A percentile compares a stretch with the other conserved stretches of the same genome.
phyloP scores from a whole-genome alignment of 2,888 invertebrate genomes.

The Agrenia bidenticulata region DNA sequence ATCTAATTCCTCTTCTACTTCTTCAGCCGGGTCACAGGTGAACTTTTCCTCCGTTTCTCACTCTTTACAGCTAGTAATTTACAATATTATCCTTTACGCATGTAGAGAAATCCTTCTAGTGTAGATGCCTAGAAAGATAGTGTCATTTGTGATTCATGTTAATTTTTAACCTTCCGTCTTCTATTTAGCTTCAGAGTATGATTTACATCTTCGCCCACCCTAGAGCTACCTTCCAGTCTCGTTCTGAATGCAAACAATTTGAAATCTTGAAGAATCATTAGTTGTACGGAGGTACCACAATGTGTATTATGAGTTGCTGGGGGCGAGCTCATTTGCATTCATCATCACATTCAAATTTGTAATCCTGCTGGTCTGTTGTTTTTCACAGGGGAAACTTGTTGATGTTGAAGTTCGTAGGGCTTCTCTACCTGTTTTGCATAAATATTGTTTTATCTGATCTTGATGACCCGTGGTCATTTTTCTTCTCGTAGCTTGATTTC shows the following conservation, averaged over 20 bases:
- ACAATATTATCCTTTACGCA: neutral
- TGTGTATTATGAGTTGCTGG: neutral
- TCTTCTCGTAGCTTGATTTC: slow-evolving; percentile 10
- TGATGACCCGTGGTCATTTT: slow-evolving; percentile 16
- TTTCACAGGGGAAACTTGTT: neutral
- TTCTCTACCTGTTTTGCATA: slow-evolving; percentile 20
- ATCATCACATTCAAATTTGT: slow-evolving; percentile 2
- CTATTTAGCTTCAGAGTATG: neutral
- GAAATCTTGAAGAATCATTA: neutral
- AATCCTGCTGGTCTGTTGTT: neutral
- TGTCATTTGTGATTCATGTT: neutral
- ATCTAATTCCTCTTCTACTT: slow-evolving; percentile 19
- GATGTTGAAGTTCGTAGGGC: neutral
- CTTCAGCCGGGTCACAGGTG: slow-evolving; percentile 27
- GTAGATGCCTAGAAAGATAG: neutral
- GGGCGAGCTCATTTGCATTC: slow-evolving; percentile 1
- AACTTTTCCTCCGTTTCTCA: no score
- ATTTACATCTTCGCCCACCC: neutral
- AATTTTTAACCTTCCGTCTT: neutral
- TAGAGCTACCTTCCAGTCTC: neutral
- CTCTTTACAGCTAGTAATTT: no score
- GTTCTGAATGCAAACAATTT: neutral
- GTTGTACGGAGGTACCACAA: neutral
- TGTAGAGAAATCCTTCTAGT: neutral
- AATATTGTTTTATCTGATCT: slow-evolving; percentile 27